A percentile compares a stretch with the other conserved stretches of the same genome.
Conservation (phyloP, 2,888 invertebrate genomes). For the Pammene fasciana region DNA sequence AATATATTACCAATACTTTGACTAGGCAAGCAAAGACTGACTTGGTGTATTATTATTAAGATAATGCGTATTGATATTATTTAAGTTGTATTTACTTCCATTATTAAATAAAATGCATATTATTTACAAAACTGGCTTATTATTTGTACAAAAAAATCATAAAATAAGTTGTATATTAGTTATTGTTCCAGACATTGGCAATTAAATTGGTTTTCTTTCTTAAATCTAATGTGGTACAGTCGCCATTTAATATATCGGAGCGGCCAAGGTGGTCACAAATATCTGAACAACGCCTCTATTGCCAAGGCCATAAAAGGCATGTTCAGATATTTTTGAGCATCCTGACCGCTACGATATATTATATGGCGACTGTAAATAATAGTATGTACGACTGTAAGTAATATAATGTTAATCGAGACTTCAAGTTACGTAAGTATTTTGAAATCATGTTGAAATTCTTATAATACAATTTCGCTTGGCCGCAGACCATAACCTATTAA, state of each 20-base stretch:
- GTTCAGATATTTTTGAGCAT: too few relatives aligned
- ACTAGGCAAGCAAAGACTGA: constrained; percentile 83
- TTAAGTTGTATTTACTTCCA: constrained; percentile 71
- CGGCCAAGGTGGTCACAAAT: too few relatives aligned
- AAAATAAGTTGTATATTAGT: constrained; percentile 49
- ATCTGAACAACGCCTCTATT: too few relatives aligned
- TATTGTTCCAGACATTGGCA: constrained; percentile 50
- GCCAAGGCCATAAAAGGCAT: too few relatives aligned
- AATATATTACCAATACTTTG: constrained; percentile 75
- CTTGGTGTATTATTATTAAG: constrained; percentile 73
- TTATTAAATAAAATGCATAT: constrained; percentile 65
- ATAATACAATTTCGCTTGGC: not conserved
- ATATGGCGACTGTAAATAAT: too few relatives aligned
- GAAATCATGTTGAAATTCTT: not conserved
- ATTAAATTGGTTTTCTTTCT: not conserved
- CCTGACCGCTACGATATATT: too few relatives aligned
- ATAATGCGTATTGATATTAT: constrained; percentile 67
- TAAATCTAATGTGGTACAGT: too few relatives aligned
- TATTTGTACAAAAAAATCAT: constrained; percentile 20
- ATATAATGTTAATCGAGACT: not conserved
- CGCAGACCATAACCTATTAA: not conserved
- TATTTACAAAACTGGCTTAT: constrained; percentile 50
- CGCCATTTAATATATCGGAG: too few relatives aligned
- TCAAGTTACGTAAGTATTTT: not conserved
- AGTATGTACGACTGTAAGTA: too few relatives aligned